phyloP scores from a whole-genome alignment of 2,797 vertebrate genomes.

The Enteromius unitaeniatus region DNA sequence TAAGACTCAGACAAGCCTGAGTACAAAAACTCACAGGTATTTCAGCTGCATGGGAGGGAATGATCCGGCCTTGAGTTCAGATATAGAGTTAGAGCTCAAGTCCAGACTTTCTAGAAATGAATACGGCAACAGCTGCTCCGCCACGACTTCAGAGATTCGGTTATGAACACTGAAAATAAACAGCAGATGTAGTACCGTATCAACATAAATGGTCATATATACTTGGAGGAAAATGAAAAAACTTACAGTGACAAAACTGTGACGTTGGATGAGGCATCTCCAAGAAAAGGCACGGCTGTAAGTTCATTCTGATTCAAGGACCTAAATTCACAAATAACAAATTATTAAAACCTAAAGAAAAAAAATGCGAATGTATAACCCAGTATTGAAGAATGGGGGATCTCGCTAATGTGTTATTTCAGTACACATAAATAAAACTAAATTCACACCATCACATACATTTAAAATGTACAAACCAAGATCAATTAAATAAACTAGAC shows the following conservation, averaged over 20 bases:
- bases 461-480: neutral
- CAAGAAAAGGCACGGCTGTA: constrained; percentile 86
- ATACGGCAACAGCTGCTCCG: constrained; percentile 87
- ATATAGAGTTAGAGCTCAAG: constrained; percentile 92
- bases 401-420: neutral
- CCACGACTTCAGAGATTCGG: constrained; percentile 85
- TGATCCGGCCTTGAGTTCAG: constrained; percentile 88
- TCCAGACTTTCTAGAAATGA: constrained; percentile 89
- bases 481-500: neutral
- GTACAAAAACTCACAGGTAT: constrained; percentile 84
- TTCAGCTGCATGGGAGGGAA: constrained; percentile 94
- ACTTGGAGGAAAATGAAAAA: constrained; percentile 6
- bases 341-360: neutral
- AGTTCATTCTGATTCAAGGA: constrained; percentile 96
- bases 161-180: constrained; percentile 86
- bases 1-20: neutral
- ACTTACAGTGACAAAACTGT: constrained; percentile 93
- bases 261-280: constrained; percentile 88
- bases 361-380: neutral
- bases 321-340: constrained; percentile 72
- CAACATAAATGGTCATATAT: neutral
- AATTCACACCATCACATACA: too few species aligned
- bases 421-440: too few species aligned
- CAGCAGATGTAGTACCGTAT: constrained; percentile 4
- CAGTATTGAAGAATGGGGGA: neutral